These are phyloP conservation scores for Anhinga rufa DNA, from an alignment of 2,113 vertebrate species.

Conservation along the genomic window DNA sequence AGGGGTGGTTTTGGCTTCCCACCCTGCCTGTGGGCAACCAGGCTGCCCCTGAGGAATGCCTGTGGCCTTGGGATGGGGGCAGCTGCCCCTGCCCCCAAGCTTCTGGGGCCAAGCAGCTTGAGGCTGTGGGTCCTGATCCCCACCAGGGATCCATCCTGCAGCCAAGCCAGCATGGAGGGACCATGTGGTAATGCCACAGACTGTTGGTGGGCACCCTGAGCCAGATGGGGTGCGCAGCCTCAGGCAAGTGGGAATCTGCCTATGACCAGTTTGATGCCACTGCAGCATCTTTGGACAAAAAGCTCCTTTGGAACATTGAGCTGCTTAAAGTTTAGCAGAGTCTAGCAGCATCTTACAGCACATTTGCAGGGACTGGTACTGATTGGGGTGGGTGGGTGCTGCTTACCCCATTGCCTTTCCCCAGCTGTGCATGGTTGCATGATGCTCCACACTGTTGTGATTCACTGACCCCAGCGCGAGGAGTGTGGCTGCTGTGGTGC, in stretches of 20 bases:
- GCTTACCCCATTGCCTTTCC: not conserved
- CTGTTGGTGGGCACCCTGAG: too few relatives aligned
- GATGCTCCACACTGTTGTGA: not conserved
- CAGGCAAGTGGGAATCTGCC: not conserved
- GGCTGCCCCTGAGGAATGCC: not conserved
- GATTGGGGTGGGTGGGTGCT: not conserved
- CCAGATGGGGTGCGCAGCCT: too few relatives aligned
- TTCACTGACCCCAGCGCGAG: not conserved
- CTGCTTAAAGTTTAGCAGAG: not conserved
- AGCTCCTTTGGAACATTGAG: not conserved
- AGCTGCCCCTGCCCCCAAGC: not conserved
- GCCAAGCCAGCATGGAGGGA: not conserved
- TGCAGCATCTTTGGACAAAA: not conserved
- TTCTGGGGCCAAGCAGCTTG: not conserved
- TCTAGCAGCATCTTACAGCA: not conserved
- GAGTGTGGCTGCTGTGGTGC: not conserved
- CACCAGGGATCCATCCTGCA: not conserved
- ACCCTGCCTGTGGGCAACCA: not conserved
- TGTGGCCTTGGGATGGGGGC: not conserved
- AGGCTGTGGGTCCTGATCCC: not conserved
- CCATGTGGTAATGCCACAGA: too few relatives aligned
- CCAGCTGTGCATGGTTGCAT: accelerated
- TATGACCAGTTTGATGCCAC: not conserved
- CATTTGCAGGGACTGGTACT: not conserved
- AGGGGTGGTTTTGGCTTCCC: not conserved